Evolutionary conservation across 2,113 vertebrate species (phyloP).

Genomic region (Plecturocebus donacophilus): DNA sequence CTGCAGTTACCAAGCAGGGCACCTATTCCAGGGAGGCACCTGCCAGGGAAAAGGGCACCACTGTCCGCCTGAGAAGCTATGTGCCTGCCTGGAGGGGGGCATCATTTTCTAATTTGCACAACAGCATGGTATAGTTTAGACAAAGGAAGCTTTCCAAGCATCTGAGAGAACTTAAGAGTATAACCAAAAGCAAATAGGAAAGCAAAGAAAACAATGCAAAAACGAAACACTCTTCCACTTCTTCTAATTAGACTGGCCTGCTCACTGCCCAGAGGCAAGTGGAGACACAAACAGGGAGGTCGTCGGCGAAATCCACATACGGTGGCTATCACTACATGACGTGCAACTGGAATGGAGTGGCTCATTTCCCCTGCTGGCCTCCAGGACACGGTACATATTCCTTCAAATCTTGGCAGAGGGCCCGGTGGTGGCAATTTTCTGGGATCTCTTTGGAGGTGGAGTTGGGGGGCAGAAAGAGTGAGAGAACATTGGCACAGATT

Average conservation of each 20-base stretch:
- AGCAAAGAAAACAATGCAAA: background rate
- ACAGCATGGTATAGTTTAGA: background rate
- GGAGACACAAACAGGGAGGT: background rate
- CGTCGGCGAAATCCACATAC: rapidly evolving
- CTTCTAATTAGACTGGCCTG: background rate
- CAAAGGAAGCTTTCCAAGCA: background rate
- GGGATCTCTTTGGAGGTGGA: background rate
- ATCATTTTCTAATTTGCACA: constrained; percentile 4
- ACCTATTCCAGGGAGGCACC: rapidly evolving
- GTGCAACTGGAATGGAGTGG: rapidly evolving
- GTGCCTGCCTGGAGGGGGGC: background rate
- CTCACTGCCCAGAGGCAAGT: background rate
- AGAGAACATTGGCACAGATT: rapidly evolving
- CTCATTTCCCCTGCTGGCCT: background rate
- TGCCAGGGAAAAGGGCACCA: background rate
- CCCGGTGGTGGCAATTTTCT: background rate
- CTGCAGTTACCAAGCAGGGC: no score
- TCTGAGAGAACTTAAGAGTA: background rate
- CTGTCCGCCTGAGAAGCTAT: background rate
- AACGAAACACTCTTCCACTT: background rate
- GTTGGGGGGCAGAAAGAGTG: background rate
- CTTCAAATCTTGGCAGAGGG: background rate
- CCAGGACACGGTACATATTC: rapidly evolving
- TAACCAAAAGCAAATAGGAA: background rate
- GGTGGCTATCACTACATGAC: background rate